Evolutionary conservation across 2,113 vertebrate genomes (phyloP).

Genomic region (rat (Rattus norvegicus)): GRCr8 NC_086025.1:29085001-29085500

Average conservation of each 20-base stretch:
- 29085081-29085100: neutral
- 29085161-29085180: neutral
- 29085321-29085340: neutral
- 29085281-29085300: neutral
- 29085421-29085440: fast-evolving
- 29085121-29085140: no score
- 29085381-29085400: fast-evolving
- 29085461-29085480: neutral
- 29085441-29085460: neutral
- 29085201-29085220: neutral
- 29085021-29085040: neutral
- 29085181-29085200: neutral
- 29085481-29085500: fast-evolving
- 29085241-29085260: neutral
- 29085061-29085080: neutral
- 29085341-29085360: fast-evolving
- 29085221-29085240: neutral
- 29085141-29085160: neutral
- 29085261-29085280: neutral
- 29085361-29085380: fast-evolving
- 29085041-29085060: neutral
- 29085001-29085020: neutral
- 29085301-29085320: neutral
- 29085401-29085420: neutral
- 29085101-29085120: neutral